These are phyloP conservation scores for Ceratoteleas bidentatus DNA, from an alignment of 1,140 invertebrate genomes.

Conservation along the genomic window DNA sequence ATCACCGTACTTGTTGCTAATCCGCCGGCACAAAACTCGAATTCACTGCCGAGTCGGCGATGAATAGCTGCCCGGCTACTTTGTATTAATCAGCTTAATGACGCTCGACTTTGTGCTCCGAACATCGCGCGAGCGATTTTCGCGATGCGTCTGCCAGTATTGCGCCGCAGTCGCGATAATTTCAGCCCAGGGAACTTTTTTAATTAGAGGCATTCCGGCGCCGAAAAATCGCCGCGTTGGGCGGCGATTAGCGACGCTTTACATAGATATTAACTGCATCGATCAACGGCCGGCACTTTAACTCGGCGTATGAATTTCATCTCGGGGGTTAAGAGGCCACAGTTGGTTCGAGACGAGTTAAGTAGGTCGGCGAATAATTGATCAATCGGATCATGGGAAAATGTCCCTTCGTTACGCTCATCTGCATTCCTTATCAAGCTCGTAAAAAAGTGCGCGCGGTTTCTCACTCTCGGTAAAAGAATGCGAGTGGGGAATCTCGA, in stretches of 20 bases:
- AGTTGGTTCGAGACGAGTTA: constrained; percentile 44
- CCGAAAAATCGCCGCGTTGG: constrained; percentile 16
- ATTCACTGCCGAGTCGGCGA: constrained; percentile 7
- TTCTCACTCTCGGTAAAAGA: too few species aligned
- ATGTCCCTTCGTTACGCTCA: constrained; percentile 10
- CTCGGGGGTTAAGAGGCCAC: constrained; percentile 46
- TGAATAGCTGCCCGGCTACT: constrained; percentile 14
- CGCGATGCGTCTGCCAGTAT: not conserved
- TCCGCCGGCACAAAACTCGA: constrained; percentile 15
- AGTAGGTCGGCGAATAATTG: constrained; percentile 48
- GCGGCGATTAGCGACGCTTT: constrained; percentile 22
- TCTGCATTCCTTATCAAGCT: not conserved
- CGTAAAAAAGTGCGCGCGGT: too few species aligned
- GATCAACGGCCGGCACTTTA: constrained; percentile 56
- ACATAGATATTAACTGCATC: constrained; percentile 41
- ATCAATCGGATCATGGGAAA: constrained; percentile 31
- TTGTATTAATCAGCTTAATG: constrained; percentile 46
- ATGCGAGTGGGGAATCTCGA: too few species aligned
- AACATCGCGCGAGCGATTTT: constrained; percentile 11
- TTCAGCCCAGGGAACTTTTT: constrained; percentile 10
- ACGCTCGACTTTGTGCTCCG: constrained; percentile 13
- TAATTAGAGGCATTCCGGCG: constrained; percentile 34
- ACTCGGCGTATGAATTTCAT: constrained; percentile 48
- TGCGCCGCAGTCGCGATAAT: constrained; percentile 10
- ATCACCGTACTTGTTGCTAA: constrained; percentile 18